These are phyloP conservation scores for Pecten maximus DNA, from an alignment of 2,888 invertebrate genomes.

Conservation along the genomic window DNA sequence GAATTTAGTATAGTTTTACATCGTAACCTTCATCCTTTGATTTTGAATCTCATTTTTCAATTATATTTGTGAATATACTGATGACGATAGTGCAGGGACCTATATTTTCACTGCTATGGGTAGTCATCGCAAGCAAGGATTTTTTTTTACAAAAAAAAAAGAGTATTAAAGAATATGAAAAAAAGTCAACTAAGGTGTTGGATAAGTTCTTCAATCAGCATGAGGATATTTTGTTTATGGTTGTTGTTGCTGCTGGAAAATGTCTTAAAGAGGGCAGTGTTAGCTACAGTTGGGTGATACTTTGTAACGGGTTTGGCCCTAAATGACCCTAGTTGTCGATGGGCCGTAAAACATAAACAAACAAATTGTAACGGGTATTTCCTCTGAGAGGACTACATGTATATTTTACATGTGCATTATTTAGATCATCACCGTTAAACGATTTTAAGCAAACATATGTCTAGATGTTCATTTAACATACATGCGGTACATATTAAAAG, in stretches of 20 bases:
- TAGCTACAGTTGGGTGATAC: too few species aligned
- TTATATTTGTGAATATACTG: constrained; percentile 7
- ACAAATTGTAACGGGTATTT: too few species aligned
- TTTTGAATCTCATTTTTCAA: constrained; percentile 5
- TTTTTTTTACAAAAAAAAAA: constrained; percentile 33
- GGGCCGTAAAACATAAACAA: too few species aligned
- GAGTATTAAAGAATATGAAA: constrained; percentile 32
- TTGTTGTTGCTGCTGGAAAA: neutral
- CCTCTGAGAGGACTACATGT: too few species aligned
- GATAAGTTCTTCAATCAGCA: neutral
- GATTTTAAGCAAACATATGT: too few species aligned
- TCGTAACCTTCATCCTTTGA: constrained; percentile 28
- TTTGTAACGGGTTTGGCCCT: too few species aligned
- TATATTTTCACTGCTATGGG: constrained; percentile 33
- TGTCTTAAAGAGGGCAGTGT: neutral
- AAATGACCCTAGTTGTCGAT: too few species aligned
- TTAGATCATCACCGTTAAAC: too few species aligned
- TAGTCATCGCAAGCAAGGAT: constrained; percentile 24
- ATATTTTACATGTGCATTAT: too few species aligned
- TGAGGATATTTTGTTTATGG: neutral
- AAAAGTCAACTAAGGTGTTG: neutral
- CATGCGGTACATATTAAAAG: too few species aligned
- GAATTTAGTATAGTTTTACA: constrained; percentile 33
- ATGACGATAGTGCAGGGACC: neutral
- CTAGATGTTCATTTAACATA: too few species aligned